Evolutionary conservation across 2,888 invertebrate genomes (phyloP).

Genomic region (Apeira syringaria): DNA sequence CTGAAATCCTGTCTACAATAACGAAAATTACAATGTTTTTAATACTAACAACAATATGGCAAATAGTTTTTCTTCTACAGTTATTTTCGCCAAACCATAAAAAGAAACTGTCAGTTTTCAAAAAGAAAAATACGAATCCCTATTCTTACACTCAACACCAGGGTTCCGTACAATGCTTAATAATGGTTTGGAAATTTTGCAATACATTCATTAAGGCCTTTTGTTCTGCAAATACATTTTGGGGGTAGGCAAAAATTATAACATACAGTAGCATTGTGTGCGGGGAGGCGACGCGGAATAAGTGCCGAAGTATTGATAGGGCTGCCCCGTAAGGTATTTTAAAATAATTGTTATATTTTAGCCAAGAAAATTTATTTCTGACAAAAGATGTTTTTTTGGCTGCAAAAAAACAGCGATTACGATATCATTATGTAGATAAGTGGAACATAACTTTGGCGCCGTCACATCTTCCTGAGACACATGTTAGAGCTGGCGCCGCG

Average conservation of each 20-base stretch:
- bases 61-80: neutral
- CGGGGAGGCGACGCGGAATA: slow-evolving; percentile 62
- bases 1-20: no score
- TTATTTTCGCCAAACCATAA: neutral
- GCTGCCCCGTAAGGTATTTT: no score
- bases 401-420: no score
- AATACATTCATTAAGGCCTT: slow-evolving; percentile 80
- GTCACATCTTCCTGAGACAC: no score
- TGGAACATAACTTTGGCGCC: no score
- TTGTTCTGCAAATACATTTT: slow-evolving; percentile 76
- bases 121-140: slow-evolving; percentile 3
- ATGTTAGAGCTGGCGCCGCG: no score
- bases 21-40: no score
- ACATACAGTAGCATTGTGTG: slow-evolving; percentile 76
- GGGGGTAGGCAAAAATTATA: slow-evolving; percentile 81
- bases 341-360: no score
- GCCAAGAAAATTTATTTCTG: no score
- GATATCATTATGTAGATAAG: no score
- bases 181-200: slow-evolving; percentile 76
- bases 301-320: slow-evolving; percentile 63
- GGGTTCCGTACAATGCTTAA: slow-evolving; percentile 70
- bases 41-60: no score
- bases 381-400: no score
- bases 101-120: neutral
- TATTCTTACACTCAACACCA: slow-evolving; percentile 23